These are phyloP conservation scores for Graptemys geographica DNA, from an alignment of 2,797 vertebrate species.

Conservation along the genomic window DNA sequence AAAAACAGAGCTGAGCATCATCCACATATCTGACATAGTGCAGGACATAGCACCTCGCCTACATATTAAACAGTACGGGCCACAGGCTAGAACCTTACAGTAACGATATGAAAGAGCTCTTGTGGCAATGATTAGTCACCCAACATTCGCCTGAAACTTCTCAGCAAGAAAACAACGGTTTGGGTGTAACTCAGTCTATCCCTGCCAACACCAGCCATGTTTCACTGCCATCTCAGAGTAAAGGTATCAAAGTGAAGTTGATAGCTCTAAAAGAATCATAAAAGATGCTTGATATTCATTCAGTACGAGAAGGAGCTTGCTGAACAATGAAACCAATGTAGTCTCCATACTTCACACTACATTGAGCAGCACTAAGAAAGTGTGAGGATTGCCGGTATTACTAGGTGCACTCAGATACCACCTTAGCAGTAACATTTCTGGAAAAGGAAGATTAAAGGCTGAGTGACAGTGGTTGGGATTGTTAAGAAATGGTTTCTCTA, in stretches of 20 bases:
- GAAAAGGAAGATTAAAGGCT: background rate
- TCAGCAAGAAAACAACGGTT: background rate
- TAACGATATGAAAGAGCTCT: background rate
- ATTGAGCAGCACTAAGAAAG: background rate
- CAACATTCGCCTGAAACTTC: background rate
- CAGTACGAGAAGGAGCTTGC: rapidly evolving
- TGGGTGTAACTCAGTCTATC: background rate
- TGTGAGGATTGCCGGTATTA: background rate
- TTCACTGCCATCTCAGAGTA: background rate
- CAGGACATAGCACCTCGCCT: background rate
- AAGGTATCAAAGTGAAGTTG: background rate
- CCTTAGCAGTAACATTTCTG: background rate
- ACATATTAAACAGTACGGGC: background rate
- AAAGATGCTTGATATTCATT: background rate
- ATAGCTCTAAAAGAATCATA: rapidly evolving
- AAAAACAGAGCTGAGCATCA: background rate
- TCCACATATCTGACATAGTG: background rate
- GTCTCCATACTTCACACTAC: background rate
- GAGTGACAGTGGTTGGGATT: background rate
- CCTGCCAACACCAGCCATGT: background rate
- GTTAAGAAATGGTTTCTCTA: background rate
- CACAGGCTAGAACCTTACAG: rapidly evolving
- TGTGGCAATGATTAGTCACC: background rate
- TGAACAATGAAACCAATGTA: background rate
- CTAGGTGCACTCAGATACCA: background rate